Percentiles rank a stretch among this genome's conserved stretches.
These are phyloP conservation scores for Sebastes schlegelii DNA, from an alignment of 2,113 vertebrate genomes.

Conservation along the genomic window DNA sequence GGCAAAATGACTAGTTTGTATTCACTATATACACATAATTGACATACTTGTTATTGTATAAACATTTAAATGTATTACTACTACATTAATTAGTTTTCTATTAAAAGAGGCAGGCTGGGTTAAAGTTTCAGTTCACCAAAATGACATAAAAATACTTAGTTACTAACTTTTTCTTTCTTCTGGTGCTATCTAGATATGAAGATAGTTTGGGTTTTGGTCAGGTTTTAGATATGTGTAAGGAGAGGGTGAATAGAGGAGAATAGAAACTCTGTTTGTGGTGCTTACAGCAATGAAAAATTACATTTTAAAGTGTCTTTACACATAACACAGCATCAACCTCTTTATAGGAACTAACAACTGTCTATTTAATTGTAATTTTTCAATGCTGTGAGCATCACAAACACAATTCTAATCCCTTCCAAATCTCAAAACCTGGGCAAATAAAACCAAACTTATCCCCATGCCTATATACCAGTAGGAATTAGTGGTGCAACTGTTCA, in stretches of 20 bases:
- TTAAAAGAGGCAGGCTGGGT: not conserved
- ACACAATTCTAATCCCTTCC: not conserved
- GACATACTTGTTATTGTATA: not conserved
- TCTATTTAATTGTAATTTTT: not conserved
- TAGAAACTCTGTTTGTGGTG: not conserved
- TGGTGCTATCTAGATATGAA: not conserved
- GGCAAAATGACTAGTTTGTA: not conserved
- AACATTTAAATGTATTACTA: not conserved
- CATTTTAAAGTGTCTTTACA: not conserved
- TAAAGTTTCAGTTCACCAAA: slow-evolving; percentile 13
- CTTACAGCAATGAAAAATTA: not conserved
- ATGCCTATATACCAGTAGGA: not conserved
- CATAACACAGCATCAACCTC: not conserved
- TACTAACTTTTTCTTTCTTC: not conserved
- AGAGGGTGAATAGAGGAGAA: not conserved
- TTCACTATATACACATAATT: not conserved
- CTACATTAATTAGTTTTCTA: not conserved
- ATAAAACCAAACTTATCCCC: not conserved
- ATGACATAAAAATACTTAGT: not conserved
- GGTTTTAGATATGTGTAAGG: not conserved
- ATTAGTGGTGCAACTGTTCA: too few species aligned
- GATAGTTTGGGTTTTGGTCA: slow-evolving; percentile 1
- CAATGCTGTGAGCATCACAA: not conserved
- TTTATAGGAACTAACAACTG: not conserved
- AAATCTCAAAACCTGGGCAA: not conserved